Base-by-base conservation (phyloP, 2,797 vertebrate species). In the Sternarchorhynchus goeldii region DNA sequence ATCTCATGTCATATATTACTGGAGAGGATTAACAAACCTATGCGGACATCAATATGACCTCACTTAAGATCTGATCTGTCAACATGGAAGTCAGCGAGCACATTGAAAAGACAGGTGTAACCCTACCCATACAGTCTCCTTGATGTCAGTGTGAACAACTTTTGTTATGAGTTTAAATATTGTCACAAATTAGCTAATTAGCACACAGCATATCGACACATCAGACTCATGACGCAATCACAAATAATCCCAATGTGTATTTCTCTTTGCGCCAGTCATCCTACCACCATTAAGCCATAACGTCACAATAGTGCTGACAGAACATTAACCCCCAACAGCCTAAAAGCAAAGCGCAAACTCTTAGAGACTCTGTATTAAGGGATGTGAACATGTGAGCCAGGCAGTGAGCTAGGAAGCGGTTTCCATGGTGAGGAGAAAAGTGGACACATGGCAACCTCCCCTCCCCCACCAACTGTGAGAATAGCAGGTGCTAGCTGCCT, bases 401-500 rank as follows among this genome's bases (percentile, higher is more conserved):
- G 73, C 60, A 67, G 16, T 39, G 21, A 65, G 21, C 64, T 70
- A 29, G 55, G 75, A 77, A 62, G 65, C 72, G n/a, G 75, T 83
- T 81, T 73, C 72, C 77, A 69, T 79, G 70, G 73, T 29, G 21
- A 84, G 18, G 21, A 83, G 63, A 72, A 58, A 78, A 77, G 78
- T 58, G 72, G 73, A 77, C 76, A 73, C 81, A 64, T 56, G 71
- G 75, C 59, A 63, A 74, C 36, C 34, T 58, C 81, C 78, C 86
- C 41, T 81, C 83, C 85, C 80, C 85, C 80, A 70, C 45, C 6
- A 36, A 64, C 80, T 65, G 56, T 53, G 18, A 60, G 70, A 76
- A 78, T 45, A 81, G 55, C 84, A 83, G 81, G 81, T 82, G 82
- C 56, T 12, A 64, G 64, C 63, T 36, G 34, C 79, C 21, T 55